Evolutionary conservation across 2,888 invertebrate genomes (phyloP).

Genomic region (Ariolimax columbianus): DNA sequence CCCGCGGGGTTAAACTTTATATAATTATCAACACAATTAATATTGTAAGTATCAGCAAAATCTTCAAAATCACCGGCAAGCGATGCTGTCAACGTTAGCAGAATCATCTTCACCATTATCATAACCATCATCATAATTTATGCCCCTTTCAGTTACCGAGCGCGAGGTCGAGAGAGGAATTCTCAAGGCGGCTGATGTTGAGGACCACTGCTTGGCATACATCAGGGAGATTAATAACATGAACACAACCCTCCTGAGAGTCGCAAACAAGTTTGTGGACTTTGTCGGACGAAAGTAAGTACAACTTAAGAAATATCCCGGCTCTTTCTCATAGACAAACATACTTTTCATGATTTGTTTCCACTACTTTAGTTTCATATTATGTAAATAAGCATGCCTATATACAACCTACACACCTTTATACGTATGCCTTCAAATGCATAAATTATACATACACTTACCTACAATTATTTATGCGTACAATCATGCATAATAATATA

Average conservation of each 20-base stretch:
- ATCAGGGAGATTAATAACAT: conserved; percentile 96
- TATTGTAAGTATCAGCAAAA: too few relatives aligned
- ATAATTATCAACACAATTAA: too few relatives aligned
- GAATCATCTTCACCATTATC: not conserved
- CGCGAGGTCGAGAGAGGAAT: conserved; percentile 97
- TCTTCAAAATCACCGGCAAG: too few relatives aligned
- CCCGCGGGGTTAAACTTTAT: too few relatives aligned
- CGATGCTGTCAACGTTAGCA: too few relatives aligned
- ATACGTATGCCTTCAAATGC: too few relatives aligned
- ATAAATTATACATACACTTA: too few relatives aligned
- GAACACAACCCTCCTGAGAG: conserved; percentile 90
- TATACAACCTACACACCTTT: too few relatives aligned
- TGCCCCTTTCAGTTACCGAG: conserved; percentile 89
- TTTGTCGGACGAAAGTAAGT: conserved; percentile 82
- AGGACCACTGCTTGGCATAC: conserved; percentile 96
- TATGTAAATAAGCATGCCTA: too few relatives aligned
- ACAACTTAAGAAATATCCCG: not conserved
- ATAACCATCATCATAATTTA: not conserved
- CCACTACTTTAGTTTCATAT: too few relatives aligned
- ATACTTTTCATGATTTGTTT: not conserved
- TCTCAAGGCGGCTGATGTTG: conserved; percentile 93
- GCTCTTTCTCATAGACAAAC: not conserved
- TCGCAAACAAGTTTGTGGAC: conserved; percentile 94
- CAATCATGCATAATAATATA: too few relatives aligned
- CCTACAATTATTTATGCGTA: too few relatives aligned